Evolutionary conservation across 1,140 invertebrate genomes (phyloP).

Genomic region (Aphelenchoides besseyi): DNA sequence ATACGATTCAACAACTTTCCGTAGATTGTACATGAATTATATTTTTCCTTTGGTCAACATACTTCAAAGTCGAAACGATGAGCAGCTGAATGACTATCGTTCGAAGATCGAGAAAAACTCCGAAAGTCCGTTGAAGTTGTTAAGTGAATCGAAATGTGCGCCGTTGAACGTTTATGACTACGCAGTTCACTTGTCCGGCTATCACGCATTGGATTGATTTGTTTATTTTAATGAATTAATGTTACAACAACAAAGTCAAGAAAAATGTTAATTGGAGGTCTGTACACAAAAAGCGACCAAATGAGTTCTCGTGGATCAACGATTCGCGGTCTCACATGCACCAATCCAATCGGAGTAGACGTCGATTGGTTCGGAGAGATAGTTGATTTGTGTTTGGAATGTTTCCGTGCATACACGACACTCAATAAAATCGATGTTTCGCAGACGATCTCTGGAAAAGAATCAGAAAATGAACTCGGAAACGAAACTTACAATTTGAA

Average conservation of each 20-base stretch:
- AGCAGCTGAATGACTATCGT: neutral
- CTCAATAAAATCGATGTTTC: constrained; percentile 85
- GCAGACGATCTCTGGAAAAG: constrained; percentile 79
- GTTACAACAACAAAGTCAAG: neutral
- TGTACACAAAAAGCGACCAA: neutral
- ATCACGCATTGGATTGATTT: constrained; percentile 7
- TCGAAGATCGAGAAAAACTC: constrained; percentile 2
- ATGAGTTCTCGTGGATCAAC: constrained; percentile 51
- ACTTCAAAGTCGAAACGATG: neutral
- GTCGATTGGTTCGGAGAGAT: constrained; percentile 90
- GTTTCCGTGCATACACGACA: constrained; percentile 93
- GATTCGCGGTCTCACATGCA: constrained; percentile 89
- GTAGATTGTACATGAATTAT: constrained; percentile 35
- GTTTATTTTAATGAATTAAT: neutral
- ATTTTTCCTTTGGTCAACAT: constrained; percentile 29
- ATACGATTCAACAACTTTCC: constrained; percentile 14
- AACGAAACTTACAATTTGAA: constrained; percentile 87
- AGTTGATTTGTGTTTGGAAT: constrained; percentile 92
- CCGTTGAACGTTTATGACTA: constrained; percentile 3
- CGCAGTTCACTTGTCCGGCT: neutral
- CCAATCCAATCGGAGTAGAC: constrained; percentile 99
- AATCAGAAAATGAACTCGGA: constrained; percentile 12
- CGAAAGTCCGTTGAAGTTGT: neutral
- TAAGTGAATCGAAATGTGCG: neutral
- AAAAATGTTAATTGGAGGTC: neutral